Percentiles rank a stretch among this genome's conserved stretches.
Conservation (phyloP, 2,113 vertebrate species). For the Pituophis catenifer region DNA sequence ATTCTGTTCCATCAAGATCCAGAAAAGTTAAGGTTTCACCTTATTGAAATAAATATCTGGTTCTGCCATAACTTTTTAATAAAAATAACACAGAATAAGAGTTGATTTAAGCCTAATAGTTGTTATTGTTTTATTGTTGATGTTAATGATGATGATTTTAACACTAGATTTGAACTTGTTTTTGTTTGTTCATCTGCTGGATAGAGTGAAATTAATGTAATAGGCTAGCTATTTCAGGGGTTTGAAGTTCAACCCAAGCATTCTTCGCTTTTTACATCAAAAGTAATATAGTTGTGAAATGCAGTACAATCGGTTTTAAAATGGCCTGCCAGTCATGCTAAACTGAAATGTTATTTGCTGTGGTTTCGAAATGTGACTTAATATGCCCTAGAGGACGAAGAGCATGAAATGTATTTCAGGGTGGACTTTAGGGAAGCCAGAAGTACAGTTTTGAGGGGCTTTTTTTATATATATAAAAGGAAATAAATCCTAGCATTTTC, state of each 20-base stretch:
- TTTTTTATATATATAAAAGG: neutral
- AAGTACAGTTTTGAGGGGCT: slow-evolving; percentile 1
- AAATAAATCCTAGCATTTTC: slow-evolving; percentile 13
- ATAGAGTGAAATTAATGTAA: slow-evolving; percentile 38
- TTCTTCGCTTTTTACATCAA: slow-evolving; percentile 34
- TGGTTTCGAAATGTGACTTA: slow-evolving; percentile 45
- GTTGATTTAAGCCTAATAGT: slow-evolving; percentile 49
- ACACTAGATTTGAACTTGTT: slow-evolving; percentile 41
- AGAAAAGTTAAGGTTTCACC: neutral
- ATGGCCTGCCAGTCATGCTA: slow-evolving; percentile 50
- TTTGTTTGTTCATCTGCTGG: slow-evolving; percentile 49
- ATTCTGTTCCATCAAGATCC: neutral
- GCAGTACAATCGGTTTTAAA: slow-evolving; percentile 9
- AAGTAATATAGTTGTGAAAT: slow-evolving; percentile 49
- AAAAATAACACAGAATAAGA: slow-evolving; percentile 40
- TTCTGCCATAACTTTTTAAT: slow-evolving; percentile 18
- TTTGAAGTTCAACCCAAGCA: slow-evolving; percentile 50
- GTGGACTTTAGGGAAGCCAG: slow-evolving; percentile 17
- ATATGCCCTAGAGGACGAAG: slow-evolving; percentile 37
- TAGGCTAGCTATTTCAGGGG: slow-evolving; percentile 28
- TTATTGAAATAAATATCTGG: neutral
- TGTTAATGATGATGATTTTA: slow-evolving; percentile 34
- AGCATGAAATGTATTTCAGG: slow-evolving; percentile 38
- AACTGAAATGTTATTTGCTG: slow-evolving; percentile 50
- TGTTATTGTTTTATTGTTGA: slow-evolving; percentile 41